These are phyloP conservation scores for Frankliniella intonsa DNA, from an alignment of 2,888 invertebrate species.

Conservation along the genomic window DNA sequence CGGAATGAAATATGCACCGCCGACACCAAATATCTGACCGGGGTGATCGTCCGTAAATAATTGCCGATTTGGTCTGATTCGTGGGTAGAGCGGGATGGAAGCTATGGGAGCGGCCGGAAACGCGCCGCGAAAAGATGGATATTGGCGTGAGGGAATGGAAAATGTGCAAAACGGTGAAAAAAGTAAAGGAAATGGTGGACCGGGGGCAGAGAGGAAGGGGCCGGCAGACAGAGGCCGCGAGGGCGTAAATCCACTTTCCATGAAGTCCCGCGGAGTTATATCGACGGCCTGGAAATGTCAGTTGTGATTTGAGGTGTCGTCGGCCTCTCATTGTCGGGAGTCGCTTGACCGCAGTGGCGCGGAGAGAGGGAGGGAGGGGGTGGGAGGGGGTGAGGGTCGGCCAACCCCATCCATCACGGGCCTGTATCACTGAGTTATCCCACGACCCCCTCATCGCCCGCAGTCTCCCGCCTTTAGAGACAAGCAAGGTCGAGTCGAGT, in stretches of 20 bases:
- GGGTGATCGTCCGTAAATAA: conserved; percentile 9
- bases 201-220: background rate
- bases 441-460: background rate
- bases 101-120: background rate
- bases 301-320: too few species aligned
- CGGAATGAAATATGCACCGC: conserved; percentile 4
- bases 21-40: conserved; percentile 24
- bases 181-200: background rate
- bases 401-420: background rate
- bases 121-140: background rate
- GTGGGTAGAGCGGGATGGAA: background rate
- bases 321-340: too few species aligned
- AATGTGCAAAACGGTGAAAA: background rate
- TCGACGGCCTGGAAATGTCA: too few species aligned
- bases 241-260: too few species aligned
- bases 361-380: too few species aligned
- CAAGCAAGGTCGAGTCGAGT: background rate
- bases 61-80: background rate
- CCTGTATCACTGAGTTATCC: background rate
- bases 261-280: too few species aligned
- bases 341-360: too few species aligned
- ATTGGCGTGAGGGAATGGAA: background rate
- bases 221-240: too few species aligned
- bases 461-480: background rate
- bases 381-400: too few species aligned